These are phyloP conservation scores for Schizaphis graminum DNA, from an alignment of 2,888 invertebrate species.

Conservation along the genomic window DNA sequence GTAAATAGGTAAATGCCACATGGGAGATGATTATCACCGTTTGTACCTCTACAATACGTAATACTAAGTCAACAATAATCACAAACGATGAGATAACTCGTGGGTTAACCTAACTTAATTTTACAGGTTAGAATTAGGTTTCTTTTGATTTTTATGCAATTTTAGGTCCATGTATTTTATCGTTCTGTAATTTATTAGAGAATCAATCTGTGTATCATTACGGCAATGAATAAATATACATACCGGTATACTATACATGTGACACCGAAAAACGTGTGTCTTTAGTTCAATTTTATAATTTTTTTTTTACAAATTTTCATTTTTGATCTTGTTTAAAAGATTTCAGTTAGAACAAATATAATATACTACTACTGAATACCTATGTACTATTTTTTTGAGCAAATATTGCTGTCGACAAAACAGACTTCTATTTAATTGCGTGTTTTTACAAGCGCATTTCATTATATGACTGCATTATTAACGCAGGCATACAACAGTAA, in stretches of 20 bases:
- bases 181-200: background rate
- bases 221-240: background rate
- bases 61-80: too few relatives aligned
- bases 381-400: background rate
- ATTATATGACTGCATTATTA: background rate
- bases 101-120: too few relatives aligned
- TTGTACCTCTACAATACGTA: background rate
- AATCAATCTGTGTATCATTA: background rate
- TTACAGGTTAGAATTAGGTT: background rate
- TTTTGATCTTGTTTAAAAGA: background rate
- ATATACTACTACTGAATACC: background rate
- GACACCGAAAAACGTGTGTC: too few relatives aligned
- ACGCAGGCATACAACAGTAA: background rate
- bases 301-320: background rate
- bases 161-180: background rate
- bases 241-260: background rate
- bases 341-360: background rate
- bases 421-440: constrained; percentile 17
- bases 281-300: too few relatives aligned
- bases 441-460: constrained; percentile 37
- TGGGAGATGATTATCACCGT: background rate
- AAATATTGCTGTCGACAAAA: background rate
- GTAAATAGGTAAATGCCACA: background rate
- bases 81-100: too few relatives aligned
- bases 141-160: background rate